These are phyloP conservation scores for Ciconia boyciana DNA, from an alignment of 2,113 vertebrate species.

Conservation along the genomic window DNA sequence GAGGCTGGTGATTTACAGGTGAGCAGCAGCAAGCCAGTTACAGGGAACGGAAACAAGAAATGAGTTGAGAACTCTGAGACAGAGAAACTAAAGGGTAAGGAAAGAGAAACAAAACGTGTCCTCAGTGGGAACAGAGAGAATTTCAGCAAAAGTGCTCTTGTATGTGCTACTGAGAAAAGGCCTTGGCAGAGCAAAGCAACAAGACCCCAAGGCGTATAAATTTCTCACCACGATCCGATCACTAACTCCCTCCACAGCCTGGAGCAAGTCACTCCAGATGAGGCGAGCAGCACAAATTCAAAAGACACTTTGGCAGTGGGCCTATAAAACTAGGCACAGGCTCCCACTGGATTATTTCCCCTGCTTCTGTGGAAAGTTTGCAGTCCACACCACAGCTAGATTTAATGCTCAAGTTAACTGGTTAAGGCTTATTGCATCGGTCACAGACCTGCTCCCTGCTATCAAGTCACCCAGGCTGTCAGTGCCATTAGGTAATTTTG, in stretches of 20 bases:
- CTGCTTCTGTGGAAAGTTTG: neutral
- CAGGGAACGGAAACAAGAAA: neutral
- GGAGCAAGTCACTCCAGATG: neutral
- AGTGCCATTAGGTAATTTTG: neutral
- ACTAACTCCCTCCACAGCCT: neutral
- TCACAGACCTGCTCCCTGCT: neutral
- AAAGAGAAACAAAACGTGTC: accelerated
- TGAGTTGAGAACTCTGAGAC: neutral
- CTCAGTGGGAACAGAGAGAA: neutral
- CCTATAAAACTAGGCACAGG: neutral
- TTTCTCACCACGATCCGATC: neutral
- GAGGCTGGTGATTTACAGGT: neutral
- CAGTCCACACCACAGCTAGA: neutral
- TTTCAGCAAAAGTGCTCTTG: neutral
- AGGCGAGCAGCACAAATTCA: neutral
- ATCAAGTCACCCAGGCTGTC: neutral
- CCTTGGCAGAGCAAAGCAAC: neutral
- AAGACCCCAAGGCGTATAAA: neutral
- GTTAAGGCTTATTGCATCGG: neutral
- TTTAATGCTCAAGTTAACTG: neutral
- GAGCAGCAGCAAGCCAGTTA: neutral
- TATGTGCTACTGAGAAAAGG: neutral
- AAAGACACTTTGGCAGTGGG: neutral
- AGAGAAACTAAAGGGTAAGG: neutral
- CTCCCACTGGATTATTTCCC: neutral